A percentile compares a stretch with the other conserved stretches of the same genome.
Evolutionary conservation across 2,797 vertebrate species (phyloP).

Genomic region (Geotrypetes seraphini): DNA sequence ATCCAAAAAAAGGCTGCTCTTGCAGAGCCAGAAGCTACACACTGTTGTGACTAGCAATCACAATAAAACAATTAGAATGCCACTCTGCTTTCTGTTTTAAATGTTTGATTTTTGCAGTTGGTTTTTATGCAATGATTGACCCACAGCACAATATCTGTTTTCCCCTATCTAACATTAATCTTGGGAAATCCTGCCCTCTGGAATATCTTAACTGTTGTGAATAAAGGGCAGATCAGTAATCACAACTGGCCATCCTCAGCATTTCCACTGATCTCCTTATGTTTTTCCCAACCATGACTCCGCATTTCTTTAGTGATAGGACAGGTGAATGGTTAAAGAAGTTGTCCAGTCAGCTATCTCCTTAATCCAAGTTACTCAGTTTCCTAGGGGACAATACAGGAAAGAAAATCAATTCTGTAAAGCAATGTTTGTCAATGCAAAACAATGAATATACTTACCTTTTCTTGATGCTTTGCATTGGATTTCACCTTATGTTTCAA

Average conservation of each 20-base stretch:
- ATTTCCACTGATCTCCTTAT: conserved; percentile 30
- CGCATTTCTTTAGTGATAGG: conserved; percentile 26
- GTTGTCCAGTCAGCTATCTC: conserved; percentile 47
- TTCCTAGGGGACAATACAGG: conserved; percentile 27
- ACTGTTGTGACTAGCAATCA: conserved; percentile 15
- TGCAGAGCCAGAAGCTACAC: conserved; percentile 6
- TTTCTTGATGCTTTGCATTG: conserved; percentile 30
- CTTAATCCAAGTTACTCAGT: conserved; percentile 48
- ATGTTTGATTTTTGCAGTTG: conserved; percentile 25
- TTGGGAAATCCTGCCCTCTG: conserved; percentile 30
- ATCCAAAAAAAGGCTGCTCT: conserved; percentile 9
- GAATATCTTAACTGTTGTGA: conserved; percentile 35
- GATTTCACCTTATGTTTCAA: conserved; percentile 24
- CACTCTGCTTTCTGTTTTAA: conserved; percentile 31
- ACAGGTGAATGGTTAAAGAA: conserved; percentile 42
- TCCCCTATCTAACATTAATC: conserved; percentile 44
- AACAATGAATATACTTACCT: conserved; percentile 60
- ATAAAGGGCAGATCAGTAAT: conserved; percentile 47
- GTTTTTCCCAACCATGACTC: conserved; percentile 31
- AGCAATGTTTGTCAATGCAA: conserved; percentile 45
- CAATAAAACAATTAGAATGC: conserved; percentile 28
- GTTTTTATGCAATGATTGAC: conserved; percentile 40
- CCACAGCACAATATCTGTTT: conserved; percentile 36
- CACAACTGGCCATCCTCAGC: conserved; percentile 37
- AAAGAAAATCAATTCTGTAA: conserved; percentile 47